These are phyloP conservation scores for Polyploca ridens DNA, from an alignment of 2,888 invertebrate species.

Conservation along the genomic window DNA sequence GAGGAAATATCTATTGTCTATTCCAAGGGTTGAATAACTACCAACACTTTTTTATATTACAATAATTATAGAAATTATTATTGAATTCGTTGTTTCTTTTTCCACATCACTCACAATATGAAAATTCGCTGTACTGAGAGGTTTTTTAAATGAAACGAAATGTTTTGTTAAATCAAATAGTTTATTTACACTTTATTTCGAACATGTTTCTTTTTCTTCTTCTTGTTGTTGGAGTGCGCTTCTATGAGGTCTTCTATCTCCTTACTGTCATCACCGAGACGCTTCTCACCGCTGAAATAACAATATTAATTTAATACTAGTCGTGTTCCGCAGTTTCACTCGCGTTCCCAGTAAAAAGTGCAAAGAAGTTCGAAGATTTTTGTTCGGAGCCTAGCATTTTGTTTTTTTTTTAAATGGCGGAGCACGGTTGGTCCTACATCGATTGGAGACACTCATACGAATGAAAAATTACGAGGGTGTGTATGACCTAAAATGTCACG, in stretches of 20 bases:
- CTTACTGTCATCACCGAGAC: slow-evolving; percentile 75
- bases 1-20: slow-evolving; percentile 85
- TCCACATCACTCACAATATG: background rate
- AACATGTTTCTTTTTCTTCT: slow-evolving; percentile 78
- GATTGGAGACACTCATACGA: no score
- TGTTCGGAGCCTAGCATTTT: no score
- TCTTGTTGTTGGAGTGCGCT: slow-evolving; percentile 67
- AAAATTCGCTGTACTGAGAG: no score
- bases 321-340: no score
- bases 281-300: slow-evolving; percentile 72
- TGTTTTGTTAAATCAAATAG: slow-evolving; percentile 28
- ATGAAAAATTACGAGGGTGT: no score
- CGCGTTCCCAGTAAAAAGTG: no score
- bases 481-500: no score
- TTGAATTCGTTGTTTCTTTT: slow-evolving; percentile 69
- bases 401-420: no score
- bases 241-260: slow-evolving; percentile 79
- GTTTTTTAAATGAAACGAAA: no score
- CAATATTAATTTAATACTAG: background rate
- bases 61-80: slow-evolving; percentile 86
- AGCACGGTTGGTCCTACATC: no score
- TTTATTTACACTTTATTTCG: slow-evolving; percentile 52
- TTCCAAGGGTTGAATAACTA: slow-evolving; percentile 83
- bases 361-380: no score
- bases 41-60: slow-evolving; percentile 85